These are phyloP conservation scores for Corydoras maculifer DNA, from an alignment of 2,113 vertebrate species.

Conservation along the genomic window DNA sequence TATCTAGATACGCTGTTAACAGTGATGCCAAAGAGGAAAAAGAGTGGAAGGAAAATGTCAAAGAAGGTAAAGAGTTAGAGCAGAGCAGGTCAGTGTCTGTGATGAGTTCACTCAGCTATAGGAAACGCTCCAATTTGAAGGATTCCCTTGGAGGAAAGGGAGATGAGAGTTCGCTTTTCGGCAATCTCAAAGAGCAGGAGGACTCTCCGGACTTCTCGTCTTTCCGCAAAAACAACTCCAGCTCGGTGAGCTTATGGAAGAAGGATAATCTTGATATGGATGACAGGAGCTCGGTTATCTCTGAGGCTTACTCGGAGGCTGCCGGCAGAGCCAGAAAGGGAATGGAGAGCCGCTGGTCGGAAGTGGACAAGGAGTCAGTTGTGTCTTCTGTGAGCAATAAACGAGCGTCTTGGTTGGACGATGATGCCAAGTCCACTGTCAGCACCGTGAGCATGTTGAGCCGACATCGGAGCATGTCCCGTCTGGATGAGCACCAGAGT, in stretches of 20 bases:
- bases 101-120: constrained; percentile 90
- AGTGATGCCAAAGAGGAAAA: constrained; percentile 60
- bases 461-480: constrained; percentile 60
- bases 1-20: constrained; percentile 65
- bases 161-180: constrained; percentile 75
- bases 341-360: constrained; percentile 76
- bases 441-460: constrained; percentile 67
- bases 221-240: constrained; percentile 58
- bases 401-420: constrained; percentile 69
- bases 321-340: constrained; percentile 66
- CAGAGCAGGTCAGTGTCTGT: constrained; percentile 71
- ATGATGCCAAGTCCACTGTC: constrained; percentile 72
- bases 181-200: constrained; percentile 68
- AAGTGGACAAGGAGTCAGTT: constrained; percentile 69
- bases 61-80: constrained; percentile 72
- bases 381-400: constrained; percentile 66
- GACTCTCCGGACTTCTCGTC: constrained; percentile 69
- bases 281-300: constrained; percentile 65
- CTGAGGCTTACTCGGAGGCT: constrained; percentile 71
- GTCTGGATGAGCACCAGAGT: constrained; percentile 54
- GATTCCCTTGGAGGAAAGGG: constrained; percentile 76
- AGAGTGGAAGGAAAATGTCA: constrained; percentile 65
- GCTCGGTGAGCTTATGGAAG: constrained; percentile 56
- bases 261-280: constrained; percentile 53
- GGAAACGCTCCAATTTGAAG: constrained; percentile 76